Evolutionary conservation across 1,140 invertebrate species (phyloP), one percentile per base, ranked within the genome.

Genomic region (Harpegnathos saltator): DNA sequence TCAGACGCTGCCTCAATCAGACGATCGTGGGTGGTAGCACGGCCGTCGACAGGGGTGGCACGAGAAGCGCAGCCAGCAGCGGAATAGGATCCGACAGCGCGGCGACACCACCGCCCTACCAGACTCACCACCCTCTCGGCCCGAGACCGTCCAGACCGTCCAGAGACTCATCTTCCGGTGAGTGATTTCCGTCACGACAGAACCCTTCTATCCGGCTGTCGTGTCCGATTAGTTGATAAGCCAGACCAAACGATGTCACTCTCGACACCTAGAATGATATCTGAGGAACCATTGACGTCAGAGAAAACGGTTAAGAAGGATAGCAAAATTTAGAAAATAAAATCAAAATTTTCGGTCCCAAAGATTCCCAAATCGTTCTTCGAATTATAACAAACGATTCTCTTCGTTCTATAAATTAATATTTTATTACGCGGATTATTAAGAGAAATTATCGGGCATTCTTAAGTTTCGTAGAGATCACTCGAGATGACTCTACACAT

Each of bases 31-130:
- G 97, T 66, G 91, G 91, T 24, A 93, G 92, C 75, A 92, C 91
- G 7, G 82, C 85, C 3, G 72, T 91, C 19, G 92, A 93, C 29
- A 91, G 93, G 82, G 91, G 94, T 89, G 89, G 95, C 85, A 90
- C 95, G 91, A 90, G 93, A 22, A 94, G 94, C 68, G 93, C 94
- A 9, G 93, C 92, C 33, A 94, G 93, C 63, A 96, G 95, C 78
- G 98, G 98, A 0, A 98, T 98, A 61, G 98, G 98, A 7, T 98
- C 97, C 0, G 98, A 98, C 89, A 96, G 98, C 88, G 97, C 97
- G 0, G 97, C 97, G 0, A 97, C 97, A 81, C 97, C 97, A 7
- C 93, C 94, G 14, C 94, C 93, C 48, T 94, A 94, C 89, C 92
- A 93, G 77, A 84, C 87, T 12, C 93, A 93, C 82, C 93, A 94